These are phyloP conservation scores for Tetramorium simillimum DNA, from an alignment of 1,140 invertebrate genomes.

Conservation along the genomic window DNA sequence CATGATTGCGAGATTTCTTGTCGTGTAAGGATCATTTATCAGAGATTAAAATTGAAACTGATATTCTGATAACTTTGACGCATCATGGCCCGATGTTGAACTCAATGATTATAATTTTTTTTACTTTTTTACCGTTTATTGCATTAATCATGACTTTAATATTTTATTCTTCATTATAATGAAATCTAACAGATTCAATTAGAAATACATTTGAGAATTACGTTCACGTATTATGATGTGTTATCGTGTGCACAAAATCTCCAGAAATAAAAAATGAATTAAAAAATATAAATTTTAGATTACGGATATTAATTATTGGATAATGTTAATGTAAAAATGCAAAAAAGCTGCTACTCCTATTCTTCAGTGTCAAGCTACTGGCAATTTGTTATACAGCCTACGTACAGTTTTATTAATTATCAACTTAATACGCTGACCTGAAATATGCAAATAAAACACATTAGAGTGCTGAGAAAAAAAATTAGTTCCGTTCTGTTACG, in stretches of 20 bases:
- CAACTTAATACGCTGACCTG: not conserved
- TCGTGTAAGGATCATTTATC: slow-evolving; percentile 8
- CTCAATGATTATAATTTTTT: not conserved
- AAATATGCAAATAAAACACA: slow-evolving; percentile 22
- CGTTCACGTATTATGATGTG: not conserved
- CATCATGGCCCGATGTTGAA: not conserved
- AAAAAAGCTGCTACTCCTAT: not conserved
- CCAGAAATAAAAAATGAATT: not conserved
- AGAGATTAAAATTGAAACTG: slow-evolving; percentile 1
- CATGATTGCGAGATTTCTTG: slow-evolving; percentile 8
- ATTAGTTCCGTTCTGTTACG: slow-evolving; percentile 46
- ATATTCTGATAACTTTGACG: not conserved
- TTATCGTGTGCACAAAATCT: not conserved
- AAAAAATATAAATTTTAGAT: not conserved
- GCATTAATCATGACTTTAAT: not conserved
- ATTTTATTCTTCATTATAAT: not conserved
- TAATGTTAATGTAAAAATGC: not conserved
- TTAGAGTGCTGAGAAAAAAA: not conserved
- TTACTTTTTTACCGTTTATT: not conserved
- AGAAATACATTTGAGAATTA: not conserved
- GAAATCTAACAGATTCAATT: not conserved
- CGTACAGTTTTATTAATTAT: not conserved
- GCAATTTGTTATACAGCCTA: not conserved
- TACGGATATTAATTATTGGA: too few relatives aligned
- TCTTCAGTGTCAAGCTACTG: not conserved